Evolutionary conservation across 2,888 invertebrate genomes (phyloP), one percentile per base, ranked within the genome.

Genomic region (Epinotia brunnichana): DNA sequence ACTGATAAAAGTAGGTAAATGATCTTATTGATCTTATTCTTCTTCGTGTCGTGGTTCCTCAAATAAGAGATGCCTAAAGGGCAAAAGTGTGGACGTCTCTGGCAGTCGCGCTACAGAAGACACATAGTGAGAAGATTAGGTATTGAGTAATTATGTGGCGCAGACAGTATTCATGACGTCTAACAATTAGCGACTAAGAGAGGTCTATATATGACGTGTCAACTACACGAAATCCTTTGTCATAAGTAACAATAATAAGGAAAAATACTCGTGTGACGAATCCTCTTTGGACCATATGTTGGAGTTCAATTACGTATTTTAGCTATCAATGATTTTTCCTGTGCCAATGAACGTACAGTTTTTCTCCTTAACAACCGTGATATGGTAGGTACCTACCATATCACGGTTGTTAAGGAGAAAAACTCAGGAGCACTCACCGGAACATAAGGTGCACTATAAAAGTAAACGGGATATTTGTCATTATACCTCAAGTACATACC

Each of bases 181-280:
- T 7, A 7, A 17, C 17, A 51, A 17, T 19, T 19, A 53, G 9
- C 17, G 53, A 17, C 48, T 53, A 53, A 53, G 53, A 53, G 10
- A 53, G 11, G 19, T 19, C 11, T n/a, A 44, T 44, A 10, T 17
- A 53, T 53, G 51, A 53, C 53, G 53, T 53, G 53, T 19, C 11
- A 53, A 53, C 19, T 53, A 11, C 11, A 53, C 53, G 19, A 11
- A 53, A 17, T 53, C 53, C 11, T 10, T 53, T 48, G n/a, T 17
- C 53, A 53, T 17, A 3, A 19, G 53, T 19, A 17, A 53, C 53
- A 53, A 53, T 19, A 53, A 53, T 53, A 53, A 53, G 53, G 53
- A 53, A 53, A 53, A 48, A n/a, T n/a, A 48, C 48, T 48, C 48
- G n/a, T 48, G n/a, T 48, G 48, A 48, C n/a, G n/a, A 48, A 48